These are phyloP conservation scores for Ophion obscuratus DNA, from an alignment of 2,888 invertebrate genomes.

Conservation along the genomic window DNA sequence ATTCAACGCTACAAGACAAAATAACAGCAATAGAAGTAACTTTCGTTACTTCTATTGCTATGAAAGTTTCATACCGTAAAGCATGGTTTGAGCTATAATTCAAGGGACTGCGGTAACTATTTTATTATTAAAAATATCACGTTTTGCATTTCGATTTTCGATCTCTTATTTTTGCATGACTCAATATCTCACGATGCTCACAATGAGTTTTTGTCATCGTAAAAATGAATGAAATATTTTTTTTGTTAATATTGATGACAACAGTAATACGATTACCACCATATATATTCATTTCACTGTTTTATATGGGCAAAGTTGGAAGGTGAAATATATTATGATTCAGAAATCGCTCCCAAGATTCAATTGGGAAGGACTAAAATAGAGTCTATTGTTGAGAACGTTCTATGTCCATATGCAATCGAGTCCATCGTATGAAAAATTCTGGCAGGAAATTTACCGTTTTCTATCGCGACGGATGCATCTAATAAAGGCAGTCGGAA, in stretches of 20 bases:
- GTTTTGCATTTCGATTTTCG: background rate
- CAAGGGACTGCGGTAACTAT: slow-evolving; percentile 26
- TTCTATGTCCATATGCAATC: no score
- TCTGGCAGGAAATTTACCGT: no score
- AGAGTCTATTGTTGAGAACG: slow-evolving; percentile 42
- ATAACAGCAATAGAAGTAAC: slow-evolving; percentile 25
- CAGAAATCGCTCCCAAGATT: slow-evolving; percentile 53
- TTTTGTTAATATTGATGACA: slow-evolving; percentile 9
- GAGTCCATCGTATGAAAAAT: no score
- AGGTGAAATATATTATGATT: slow-evolving; percentile 40
- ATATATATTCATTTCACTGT: slow-evolving; percentile 12
- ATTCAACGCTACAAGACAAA: slow-evolving; percentile 10
- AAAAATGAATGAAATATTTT: slow-evolving; percentile 17
- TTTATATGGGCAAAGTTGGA: slow-evolving; percentile 37
- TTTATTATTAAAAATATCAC: background rate
- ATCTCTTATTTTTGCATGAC: slow-evolving; percentile 4
- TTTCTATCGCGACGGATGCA: no score
- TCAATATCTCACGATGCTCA: background rate
- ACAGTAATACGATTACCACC: slow-evolving; percentile 14
- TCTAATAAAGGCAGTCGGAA: no score
- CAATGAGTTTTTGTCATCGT: slow-evolving; percentile 13
- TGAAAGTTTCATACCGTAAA: slow-evolving; percentile 27
- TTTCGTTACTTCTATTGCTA: no score
- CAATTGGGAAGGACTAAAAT: slow-evolving; percentile 56
- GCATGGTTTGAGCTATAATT: slow-evolving; percentile 35